Percentiles rank a stretch among this genome's conserved stretches.
phyloP scores from a whole-genome alignment of 2,888 invertebrate genomes.

The Ectemnius lituratus region DNA sequence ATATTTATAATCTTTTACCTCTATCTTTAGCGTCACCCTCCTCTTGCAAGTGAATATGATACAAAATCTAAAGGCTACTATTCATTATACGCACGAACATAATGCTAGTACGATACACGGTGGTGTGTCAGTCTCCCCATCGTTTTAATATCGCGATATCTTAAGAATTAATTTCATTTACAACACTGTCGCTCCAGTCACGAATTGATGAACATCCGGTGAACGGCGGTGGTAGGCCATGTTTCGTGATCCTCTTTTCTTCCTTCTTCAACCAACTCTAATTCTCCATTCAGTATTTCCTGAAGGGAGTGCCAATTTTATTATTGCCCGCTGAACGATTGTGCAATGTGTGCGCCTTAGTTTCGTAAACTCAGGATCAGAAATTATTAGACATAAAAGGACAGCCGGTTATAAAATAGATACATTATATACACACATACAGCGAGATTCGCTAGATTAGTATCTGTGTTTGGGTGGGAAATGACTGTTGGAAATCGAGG shows the following conservation, averaged over 20 bases:
- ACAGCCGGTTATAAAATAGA: conserved; percentile 1
- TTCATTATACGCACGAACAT: conserved; percentile 50
- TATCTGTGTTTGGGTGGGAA: not conserved
- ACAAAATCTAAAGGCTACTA: conserved; percentile 66
- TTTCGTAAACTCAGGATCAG: not conserved
- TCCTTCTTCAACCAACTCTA: not conserved
- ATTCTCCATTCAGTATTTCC: too few species aligned
- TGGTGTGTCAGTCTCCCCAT: conserved; percentile 4
- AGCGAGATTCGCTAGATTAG: conserved; percentile 10
- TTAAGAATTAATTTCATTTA: conserved; percentile 46
- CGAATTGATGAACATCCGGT: conserved; percentile 24
- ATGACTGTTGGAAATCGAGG: not conserved
- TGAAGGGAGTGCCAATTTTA: not conserved
- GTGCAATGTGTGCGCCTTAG: not conserved
- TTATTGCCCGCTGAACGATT: not conserved
- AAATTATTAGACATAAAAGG: not conserved
- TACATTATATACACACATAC: conserved; percentile 6
- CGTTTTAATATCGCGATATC: conserved; percentile 16
- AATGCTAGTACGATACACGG: conserved; percentile 50
- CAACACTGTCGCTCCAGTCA: conserved; percentile 41
- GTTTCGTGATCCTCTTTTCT: not conserved
- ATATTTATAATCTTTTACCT: conserved; percentile 25
- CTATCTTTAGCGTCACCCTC: conserved; percentile 48
- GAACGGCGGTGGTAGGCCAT: conserved; percentile 53
- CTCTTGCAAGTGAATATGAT: conserved; percentile 61